Evolutionary conservation across 2,888 invertebrate genomes (phyloP).

Genomic region (Alviniconcha strummeri): DNA sequence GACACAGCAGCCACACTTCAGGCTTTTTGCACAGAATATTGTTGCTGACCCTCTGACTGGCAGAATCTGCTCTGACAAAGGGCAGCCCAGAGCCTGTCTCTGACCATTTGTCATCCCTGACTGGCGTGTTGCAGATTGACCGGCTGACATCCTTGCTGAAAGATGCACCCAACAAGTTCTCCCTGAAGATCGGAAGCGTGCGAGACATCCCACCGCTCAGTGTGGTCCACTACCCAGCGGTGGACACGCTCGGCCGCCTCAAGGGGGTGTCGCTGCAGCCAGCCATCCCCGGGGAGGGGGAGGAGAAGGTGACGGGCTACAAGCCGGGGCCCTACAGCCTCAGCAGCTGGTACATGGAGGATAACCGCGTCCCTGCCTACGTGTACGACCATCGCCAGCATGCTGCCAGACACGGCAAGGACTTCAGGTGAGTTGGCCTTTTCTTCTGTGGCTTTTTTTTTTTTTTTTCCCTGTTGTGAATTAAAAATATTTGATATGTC

Average conservation of each 20-base stretch:
- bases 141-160: conserved; percentile 64
- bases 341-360: conserved; percentile 58
- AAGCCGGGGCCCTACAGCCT: conserved; percentile 60
- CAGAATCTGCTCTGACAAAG: too few relatives aligned
- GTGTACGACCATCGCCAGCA: conserved; percentile 62
- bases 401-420: conserved; percentile 53
- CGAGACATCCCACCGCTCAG: conserved; percentile 65
- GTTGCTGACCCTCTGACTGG: too few relatives aligned
- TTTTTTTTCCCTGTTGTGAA: neutral
- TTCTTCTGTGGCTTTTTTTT: neutral
- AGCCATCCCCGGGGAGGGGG: conserved; percentile 50
- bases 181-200: conserved; percentile 50
- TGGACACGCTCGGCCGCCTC: conserved; percentile 59
- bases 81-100: too few relatives aligned
- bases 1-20: conserved; percentile 66
- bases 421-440: conserved; percentile 63
- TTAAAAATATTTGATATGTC: neutral
- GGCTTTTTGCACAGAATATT: too few relatives aligned
- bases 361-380: conserved; percentile 60
- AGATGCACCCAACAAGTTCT: conserved; percentile 59
- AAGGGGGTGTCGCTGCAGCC: conserved; percentile 58
- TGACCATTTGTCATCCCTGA: too few relatives aligned
- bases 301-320: conserved; percentile 56
- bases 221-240: conserved; percentile 67
- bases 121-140: conserved; percentile 42